phyloP scores from a whole-genome alignment of 2,113 vertebrate species.

The Ovibos moschatus region DNA sequence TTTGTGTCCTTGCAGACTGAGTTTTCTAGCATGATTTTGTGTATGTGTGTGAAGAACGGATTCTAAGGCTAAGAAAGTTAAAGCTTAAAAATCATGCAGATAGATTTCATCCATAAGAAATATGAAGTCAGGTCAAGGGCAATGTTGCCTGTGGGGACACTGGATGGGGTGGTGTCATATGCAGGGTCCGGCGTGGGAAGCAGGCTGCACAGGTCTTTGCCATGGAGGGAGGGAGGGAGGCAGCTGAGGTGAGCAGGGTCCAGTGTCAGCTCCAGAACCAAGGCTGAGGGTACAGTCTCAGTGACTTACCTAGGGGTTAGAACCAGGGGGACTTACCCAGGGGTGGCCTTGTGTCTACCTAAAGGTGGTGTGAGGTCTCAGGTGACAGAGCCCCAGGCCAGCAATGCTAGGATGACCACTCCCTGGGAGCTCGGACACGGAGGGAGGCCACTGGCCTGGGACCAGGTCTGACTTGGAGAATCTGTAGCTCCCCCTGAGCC shows the following conservation, averaged over 20 bases:
- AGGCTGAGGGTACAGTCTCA: not conserved
- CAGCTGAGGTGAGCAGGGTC: not conserved
- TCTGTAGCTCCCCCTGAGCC: not conserved
- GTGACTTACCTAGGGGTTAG: not conserved
- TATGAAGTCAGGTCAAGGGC: not conserved
- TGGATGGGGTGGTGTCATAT: too few species aligned
- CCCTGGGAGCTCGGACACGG: not conserved
- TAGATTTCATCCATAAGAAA: not conserved
- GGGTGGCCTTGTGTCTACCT: not conserved
- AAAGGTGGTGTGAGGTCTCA: not conserved
- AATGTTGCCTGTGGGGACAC: not conserved
- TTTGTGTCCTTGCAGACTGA: not conserved
- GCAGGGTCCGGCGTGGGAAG: not conserved
- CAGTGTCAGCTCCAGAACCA: not conserved
- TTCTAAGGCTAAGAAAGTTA: not conserved
- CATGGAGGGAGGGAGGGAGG: not conserved
- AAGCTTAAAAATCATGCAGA: not conserved
- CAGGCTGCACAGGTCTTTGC: not conserved
- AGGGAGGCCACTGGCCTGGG: accelerated
- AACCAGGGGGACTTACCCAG: not conserved
- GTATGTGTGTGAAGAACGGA: not conserved
- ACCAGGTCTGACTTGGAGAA: not conserved
- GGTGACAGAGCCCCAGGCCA: not conserved
- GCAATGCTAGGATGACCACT: not conserved
- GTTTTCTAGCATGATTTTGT: not conserved